phyloP scores from a whole-genome alignment of 2,888 invertebrate species.

The Rosalia funebris region DNA sequence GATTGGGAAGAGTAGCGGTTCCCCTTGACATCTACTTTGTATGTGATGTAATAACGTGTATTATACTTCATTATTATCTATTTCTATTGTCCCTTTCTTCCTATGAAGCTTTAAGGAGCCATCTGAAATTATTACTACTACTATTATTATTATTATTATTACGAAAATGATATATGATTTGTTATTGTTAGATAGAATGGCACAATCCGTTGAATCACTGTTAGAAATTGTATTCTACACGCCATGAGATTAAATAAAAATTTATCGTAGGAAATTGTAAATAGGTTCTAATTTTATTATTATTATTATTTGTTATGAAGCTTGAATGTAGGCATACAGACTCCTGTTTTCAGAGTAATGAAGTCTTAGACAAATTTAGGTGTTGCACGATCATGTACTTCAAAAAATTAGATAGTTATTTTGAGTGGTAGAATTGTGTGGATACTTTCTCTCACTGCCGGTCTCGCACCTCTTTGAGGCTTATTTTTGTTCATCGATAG shows the following conservation, averaged over 20 bases:
- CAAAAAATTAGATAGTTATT: constrained; percentile 3
- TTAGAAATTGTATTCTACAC: constrained; percentile 12
- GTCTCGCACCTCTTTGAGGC: neutral
- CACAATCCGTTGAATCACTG: constrained; percentile 2
- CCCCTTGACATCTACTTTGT: constrained; percentile 22
- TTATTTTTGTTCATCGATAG: neutral
- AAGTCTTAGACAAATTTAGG: constrained; percentile 13
- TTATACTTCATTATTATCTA: constrained; percentile 25
- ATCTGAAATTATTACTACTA: constrained; percentile 14
- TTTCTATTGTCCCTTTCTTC: constrained; percentile 9
- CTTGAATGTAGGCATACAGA: neutral
- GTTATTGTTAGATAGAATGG: constrained; percentile 2
- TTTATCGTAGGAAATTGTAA: constrained; percentile 21
- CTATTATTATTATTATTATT: constrained; percentile 10
- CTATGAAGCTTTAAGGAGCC: constrained; percentile 9
- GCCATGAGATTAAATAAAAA: constrained; percentile 8
- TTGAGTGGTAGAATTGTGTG: neutral
- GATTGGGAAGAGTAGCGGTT: constrained; percentile 12
- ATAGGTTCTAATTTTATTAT: neutral
- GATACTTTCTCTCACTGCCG: neutral
- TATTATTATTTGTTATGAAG: neutral
- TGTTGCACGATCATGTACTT: constrained; percentile 24
- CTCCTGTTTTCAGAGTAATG: neutral
- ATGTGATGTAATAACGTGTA: constrained; percentile 29
- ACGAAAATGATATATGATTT: constrained; percentile 1